Base-by-base conservation (phyloP, 2,888 invertebrate genomes). In the Mellilla xanthometata region DNA sequence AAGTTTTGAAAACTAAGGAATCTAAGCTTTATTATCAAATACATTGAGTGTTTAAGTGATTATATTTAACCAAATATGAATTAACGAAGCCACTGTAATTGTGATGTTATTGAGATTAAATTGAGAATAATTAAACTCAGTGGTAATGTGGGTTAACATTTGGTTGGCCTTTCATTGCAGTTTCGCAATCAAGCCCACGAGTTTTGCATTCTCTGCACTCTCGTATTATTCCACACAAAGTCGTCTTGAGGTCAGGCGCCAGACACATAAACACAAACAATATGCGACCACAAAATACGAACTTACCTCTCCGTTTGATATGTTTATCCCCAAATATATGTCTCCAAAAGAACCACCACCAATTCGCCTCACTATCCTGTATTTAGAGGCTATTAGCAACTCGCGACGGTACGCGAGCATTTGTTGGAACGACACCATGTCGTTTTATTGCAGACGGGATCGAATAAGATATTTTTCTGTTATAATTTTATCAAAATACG, bases 281-380 rank as follows among this genome's bases (percentile, higher is more conserved):
- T 48, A 31, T 27, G 13, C 30, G 35, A 19, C 11, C 28, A 48
- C 15, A 19, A 19, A 19, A 19, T 6, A 1, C 15, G 1, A 24
- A 81, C 86, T 91, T 89, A 94, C 94, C 92, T 95, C 96, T 81
- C 95, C 96, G 91, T 95, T 95, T 78, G 94, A 92, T 80, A 95
- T 93, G 91, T 96, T 95, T 91, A 96, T 95, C 66, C 96, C 98
- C 78, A 98, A 92, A 90, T 96, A 99, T 85, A 99, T 99, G 91
- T 99, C 98, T 76, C 99, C 99, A 87, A 99, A 99, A 32, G 98
- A 98, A 62, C 99, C 98, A 88, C 97, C 97, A 72, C 98, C 97
- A 81, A 98, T 97, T 92, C 97, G 97, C 68, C 97, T 93, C 72
- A 97, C 94, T 72, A 98, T 93, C 80, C 96, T 94, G 91, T 97